Conservation (phyloP, 2,113 vertebrate genomes). For the Rhegmatorhina hoffmannsi region DNA sequence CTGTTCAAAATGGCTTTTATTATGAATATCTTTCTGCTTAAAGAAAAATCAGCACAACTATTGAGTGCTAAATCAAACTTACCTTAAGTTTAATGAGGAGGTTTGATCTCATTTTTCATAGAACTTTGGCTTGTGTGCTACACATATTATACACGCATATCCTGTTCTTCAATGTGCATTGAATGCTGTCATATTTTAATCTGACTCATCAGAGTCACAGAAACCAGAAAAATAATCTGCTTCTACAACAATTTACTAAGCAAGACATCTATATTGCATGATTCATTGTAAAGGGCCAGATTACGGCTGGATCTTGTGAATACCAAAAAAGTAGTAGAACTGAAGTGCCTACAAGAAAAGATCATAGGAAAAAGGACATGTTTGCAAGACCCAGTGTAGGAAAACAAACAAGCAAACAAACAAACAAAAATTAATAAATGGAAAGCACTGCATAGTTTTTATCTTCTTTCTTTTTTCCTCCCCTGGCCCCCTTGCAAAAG, state of each 20-base stretch:
- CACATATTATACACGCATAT: rapidly evolving
- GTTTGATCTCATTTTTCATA: neutral
- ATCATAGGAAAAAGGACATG: neutral
- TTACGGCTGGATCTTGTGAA: neutral
- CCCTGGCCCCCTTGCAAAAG: rapidly evolving
- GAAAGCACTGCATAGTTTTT: neutral
- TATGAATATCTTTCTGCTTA: neutral
- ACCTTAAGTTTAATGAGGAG: neutral
- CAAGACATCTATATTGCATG: neutral
- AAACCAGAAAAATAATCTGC: neutral
- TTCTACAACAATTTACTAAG: neutral
- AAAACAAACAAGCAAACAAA: neutral
- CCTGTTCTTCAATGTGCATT: neutral
- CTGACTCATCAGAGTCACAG: neutral
- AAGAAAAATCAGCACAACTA: neutral
- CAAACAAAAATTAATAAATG: neutral
- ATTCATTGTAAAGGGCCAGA: neutral
- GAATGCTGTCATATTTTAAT: neutral
- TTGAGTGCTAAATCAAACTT: neutral
- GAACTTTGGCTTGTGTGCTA: neutral
- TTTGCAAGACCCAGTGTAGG: neutral
- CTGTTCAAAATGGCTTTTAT: neutral
- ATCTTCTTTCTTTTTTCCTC: neutral
- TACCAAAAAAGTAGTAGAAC: neutral
- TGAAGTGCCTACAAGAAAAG: neutral